Evolutionary conservation across 2,797 vertebrate genomes (phyloP).

Genomic region (Carduelis carduelis): DNA sequence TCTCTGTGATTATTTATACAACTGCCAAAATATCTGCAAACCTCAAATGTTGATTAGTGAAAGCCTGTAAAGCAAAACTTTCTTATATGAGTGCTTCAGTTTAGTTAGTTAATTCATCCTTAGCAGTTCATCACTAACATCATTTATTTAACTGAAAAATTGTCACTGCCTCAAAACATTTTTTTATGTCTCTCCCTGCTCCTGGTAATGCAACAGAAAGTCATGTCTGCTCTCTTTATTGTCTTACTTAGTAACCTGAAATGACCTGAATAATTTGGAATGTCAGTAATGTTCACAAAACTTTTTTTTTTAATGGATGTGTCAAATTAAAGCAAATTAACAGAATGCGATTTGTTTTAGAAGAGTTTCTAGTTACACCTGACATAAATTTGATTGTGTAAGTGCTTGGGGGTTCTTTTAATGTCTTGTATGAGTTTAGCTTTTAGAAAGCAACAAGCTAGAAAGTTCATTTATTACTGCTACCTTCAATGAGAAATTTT

Average conservation of each 20-base stretch:
- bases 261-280: neutral
- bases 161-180: neutral
- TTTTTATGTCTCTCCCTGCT: neutral
- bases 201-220: neutral
- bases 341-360: neutral
- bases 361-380: neutral
- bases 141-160: neutral
- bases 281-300: neutral
- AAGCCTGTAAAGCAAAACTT: neutral
- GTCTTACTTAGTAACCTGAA: neutral
- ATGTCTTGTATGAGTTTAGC: neutral
- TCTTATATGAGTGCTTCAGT: neutral
- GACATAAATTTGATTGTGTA: neutral
- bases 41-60: neutral
- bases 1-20: neutral
- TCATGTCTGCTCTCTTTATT: neutral
- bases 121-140: neutral
- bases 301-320: neutral
- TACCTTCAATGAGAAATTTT: neutral
- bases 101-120: neutral
- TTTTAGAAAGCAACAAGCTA: neutral
- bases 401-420: neutral
- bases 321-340: neutral
- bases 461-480: neutral
- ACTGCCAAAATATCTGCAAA: neutral